These are phyloP conservation scores for Crocuta crocuta DNA, from an alignment of 2,113 vertebrate species.

Conservation along the genomic window DNA sequence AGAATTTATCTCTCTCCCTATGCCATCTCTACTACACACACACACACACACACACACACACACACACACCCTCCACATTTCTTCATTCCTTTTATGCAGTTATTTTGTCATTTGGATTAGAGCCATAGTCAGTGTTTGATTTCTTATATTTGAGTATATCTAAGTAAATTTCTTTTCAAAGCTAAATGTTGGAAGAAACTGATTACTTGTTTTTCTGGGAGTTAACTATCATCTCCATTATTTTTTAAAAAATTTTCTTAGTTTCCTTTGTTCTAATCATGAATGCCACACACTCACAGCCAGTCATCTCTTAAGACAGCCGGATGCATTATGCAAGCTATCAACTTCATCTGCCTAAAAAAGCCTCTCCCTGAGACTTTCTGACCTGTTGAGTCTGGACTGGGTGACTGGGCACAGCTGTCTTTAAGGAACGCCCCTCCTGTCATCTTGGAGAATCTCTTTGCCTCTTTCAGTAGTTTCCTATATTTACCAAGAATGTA, in stretches of 20 bases:
- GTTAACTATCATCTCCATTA: not conserved
- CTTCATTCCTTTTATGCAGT: not conserved
- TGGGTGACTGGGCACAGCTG: not conserved
- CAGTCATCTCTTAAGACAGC: not conserved
- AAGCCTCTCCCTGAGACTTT: not conserved
- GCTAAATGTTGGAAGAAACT: not conserved
- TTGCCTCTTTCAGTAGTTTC: not conserved
- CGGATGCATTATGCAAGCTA: not conserved
- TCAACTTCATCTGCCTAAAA: not conserved
- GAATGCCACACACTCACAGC: not conserved
- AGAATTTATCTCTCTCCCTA: not conserved
- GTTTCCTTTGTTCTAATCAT: not conserved
- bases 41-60: not conserved
- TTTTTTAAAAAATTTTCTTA: not conserved
- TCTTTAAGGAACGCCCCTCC: not conserved
- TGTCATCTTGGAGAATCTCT: not conserved
- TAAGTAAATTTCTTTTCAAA: slow-evolving; percentile 27
- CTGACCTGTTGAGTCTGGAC: not conserved
- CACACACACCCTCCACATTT: not conserved
- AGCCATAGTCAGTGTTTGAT: not conserved
- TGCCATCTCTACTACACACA: not conserved
- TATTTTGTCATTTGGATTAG: not conserved
- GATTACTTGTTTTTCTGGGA: not conserved
- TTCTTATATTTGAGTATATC: not conserved
- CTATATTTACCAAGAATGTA: not conserved